A percentile compares a stretch with the other conserved stretches of the same genome.
Conservation (phyloP, 2,888 invertebrate genomes). For the Troides helena region DNA sequence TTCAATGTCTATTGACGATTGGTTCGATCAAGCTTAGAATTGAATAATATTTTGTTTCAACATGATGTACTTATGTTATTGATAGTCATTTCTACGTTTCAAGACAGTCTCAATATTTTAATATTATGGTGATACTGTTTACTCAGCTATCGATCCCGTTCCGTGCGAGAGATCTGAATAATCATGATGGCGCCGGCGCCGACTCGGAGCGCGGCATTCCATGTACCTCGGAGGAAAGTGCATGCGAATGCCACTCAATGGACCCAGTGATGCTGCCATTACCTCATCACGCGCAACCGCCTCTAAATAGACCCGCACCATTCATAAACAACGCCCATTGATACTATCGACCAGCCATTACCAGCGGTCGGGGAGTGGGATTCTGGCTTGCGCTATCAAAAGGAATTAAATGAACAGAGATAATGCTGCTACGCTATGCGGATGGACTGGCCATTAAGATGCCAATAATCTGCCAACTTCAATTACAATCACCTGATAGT, state of each 20-base stretch:
- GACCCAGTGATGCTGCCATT: conserved; percentile 52
- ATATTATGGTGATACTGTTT: conserved; percentile 1
- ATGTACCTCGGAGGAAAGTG: conserved; percentile 51
- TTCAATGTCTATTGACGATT: no score
- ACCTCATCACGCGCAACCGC: conserved; percentile 61
- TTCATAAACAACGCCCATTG: conserved; percentile 68
- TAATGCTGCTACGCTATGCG: conserved; percentile 66
- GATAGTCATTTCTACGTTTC: neutral
- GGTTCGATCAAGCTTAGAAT: no score
- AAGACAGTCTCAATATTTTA: neutral
- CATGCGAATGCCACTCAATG: conserved; percentile 61
- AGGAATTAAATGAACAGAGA: conserved; percentile 67
- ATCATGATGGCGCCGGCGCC: conserved; percentile 43
- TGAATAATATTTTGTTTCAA: no score
- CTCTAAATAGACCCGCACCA: conserved; percentile 63
- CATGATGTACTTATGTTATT: neutral
- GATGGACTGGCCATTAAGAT: conserved; percentile 69
- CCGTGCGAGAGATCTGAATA: conserved; percentile 17
- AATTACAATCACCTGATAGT: conserved; percentile 58
- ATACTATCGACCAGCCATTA: conserved; percentile 54
- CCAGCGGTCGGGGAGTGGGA: conserved; percentile 53
- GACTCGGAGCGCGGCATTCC: conserved; percentile 45
- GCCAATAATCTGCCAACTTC: conserved; percentile 67
- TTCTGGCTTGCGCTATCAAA: conserved; percentile 57
- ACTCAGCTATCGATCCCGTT: conserved; percentile 13